These are phyloP conservation scores for Porites evermanni DNA, from an alignment of 92 coral and sea anemone species.

Conservation along the genomic window DNA sequence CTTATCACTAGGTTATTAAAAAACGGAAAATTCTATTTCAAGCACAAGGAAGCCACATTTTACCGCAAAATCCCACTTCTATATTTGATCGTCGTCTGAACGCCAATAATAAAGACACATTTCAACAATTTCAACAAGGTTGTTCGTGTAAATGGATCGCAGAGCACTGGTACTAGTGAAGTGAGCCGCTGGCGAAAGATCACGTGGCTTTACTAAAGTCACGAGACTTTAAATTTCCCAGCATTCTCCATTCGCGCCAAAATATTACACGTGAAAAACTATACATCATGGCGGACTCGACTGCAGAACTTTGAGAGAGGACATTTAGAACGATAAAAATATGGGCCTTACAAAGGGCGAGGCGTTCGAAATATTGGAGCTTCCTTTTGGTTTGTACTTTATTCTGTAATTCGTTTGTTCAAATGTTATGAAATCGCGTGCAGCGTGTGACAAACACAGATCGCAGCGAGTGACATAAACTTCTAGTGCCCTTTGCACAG, in stretches of 20 bases:
- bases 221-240: slow-evolving; percentile 92
- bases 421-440: background rate
- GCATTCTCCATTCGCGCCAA: slow-evolving; percentile 75
- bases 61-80: background rate
- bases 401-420: background rate
- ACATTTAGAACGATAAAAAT: slow-evolving; percentile 24
- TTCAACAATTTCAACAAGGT: background rate
- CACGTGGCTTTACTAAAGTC: slow-evolving; percentile 48
- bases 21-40: background rate
- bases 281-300: slow-evolving; percentile 75
- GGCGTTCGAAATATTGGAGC: slow-evolving; percentile 79
- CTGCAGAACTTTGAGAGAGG: slow-evolving; percentile 29
- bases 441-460: background rate
- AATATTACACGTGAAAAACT: slow-evolving; percentile 77
- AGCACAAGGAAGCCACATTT: slow-evolving; percentile 5
- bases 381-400: slow-evolving; percentile 74
- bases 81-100: background rate
- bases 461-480: background rate
- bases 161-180: slow-evolving; percentile 32
- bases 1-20: background rate
- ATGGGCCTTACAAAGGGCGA: slow-evolving; percentile 88
- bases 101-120: background rate
- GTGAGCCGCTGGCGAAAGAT: slow-evolving; percentile 9
- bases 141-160: background rate
- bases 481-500: background rate